Conservation (phyloP, 1,140 invertebrate genomes). For the Frieseomelitta varia region DNA sequence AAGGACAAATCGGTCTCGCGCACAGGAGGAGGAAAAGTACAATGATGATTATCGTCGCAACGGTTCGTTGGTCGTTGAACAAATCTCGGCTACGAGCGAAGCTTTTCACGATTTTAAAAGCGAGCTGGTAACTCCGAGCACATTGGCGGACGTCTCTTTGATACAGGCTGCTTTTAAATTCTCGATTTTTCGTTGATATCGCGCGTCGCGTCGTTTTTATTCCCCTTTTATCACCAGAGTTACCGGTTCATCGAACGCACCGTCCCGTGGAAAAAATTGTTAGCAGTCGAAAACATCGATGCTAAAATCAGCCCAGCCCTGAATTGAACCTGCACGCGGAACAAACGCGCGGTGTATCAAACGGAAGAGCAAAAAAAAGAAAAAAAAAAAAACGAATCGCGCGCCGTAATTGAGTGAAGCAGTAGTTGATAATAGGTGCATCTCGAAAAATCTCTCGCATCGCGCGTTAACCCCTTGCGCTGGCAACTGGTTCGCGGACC, state of each 20-base stretch:
- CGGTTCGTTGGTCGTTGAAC: background rate
- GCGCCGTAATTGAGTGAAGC: no score
- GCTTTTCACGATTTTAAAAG: slow-evolving; percentile 21
- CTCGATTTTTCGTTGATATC: slow-evolving; percentile 23
- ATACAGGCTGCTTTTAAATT: slow-evolving; percentile 24
- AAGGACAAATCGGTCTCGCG: background rate
- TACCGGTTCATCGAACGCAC: background rate
- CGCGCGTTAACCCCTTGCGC: no score
- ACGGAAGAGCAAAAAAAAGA: no score
- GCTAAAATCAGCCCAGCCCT: background rate
- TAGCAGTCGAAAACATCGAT: background rate
- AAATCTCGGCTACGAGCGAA: slow-evolving; percentile 12
- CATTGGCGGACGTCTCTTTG: background rate
- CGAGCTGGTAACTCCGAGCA: background rate
- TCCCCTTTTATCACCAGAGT: no score
- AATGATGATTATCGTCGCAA: background rate
- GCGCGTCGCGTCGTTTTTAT: background rate
- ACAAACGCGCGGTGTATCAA: no score
- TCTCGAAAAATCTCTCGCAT: no score
- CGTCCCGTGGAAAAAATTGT: background rate
- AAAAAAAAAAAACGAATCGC: no score
- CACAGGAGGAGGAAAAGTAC: background rate
- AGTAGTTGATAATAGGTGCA: no score
- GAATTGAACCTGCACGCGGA: no score
- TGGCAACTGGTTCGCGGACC: no score